phyloP scores from a whole-genome alignment of 2,113 vertebrate genomes.

The Pleuronectes platessa region DNA sequence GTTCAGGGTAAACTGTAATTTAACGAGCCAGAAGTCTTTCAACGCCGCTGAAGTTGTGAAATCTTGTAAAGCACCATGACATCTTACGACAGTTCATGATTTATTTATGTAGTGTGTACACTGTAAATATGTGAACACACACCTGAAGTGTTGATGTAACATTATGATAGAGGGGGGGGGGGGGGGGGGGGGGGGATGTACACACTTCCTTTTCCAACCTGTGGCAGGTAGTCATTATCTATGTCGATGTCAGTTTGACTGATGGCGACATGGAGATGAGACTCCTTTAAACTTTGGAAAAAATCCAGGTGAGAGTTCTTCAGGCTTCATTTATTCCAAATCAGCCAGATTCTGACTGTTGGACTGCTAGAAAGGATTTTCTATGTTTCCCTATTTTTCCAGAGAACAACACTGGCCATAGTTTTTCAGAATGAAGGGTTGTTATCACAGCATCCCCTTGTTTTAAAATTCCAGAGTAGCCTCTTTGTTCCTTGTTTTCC shows the following conservation, averaged over 20 bases:
- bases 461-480: constrained; percentile 15
- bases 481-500: constrained; percentile 30
- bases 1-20: background rate
- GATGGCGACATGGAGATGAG: background rate
- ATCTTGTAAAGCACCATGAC: background rate
- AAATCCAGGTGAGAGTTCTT: background rate
- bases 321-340: too few relatives aligned
- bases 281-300: background rate
- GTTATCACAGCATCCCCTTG: background rate
- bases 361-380: too few relatives aligned
- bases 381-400: too few relatives aligned
- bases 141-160: background rate
- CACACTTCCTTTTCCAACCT: background rate
- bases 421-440: background rate
- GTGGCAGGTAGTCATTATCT: constrained; percentile 40
- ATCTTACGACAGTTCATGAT: background rate
- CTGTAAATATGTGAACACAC: background rate
- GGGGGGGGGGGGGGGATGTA: too few relatives aligned
- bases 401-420: background rate
- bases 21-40: background rate
- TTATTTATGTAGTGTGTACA: background rate
- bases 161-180: background rate
- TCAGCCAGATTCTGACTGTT: too few relatives aligned
- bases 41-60: background rate
- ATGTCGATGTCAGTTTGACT: background rate